These are phyloP conservation scores for Lagorchestes hirsutus DNA, from an alignment of 2,797 vertebrate genomes.

Conservation along the genomic window DNA sequence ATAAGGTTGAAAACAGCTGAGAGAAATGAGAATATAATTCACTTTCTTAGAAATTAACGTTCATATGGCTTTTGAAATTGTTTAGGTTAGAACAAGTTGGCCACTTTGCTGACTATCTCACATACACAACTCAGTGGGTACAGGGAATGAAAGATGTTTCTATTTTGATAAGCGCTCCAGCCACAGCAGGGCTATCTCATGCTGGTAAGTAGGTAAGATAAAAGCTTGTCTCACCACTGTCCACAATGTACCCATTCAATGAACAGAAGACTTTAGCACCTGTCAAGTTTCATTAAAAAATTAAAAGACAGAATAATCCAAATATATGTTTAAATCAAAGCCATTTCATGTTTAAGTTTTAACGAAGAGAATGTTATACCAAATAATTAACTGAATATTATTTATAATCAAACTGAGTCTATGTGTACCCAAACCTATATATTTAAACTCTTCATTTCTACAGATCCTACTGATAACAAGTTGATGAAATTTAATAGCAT, in stretches of 20 bases:
- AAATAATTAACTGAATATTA: slow-evolving; percentile 67
- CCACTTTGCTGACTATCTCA: slow-evolving; percentile 64
- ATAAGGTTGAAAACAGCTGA: background rate
- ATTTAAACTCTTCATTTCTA: slow-evolving; percentile 37
- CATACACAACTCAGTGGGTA: slow-evolving; percentile 56
- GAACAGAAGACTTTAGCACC: slow-evolving; percentile 71
- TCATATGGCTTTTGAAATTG: background rate
- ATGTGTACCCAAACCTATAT: slow-evolving; percentile 38
- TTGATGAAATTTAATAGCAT: slow-evolving; percentile 35
- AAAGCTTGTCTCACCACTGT: slow-evolving; percentile 48
- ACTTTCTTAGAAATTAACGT: background rate
- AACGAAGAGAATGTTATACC: slow-evolving; percentile 57
- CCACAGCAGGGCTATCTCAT: slow-evolving; percentile 45
- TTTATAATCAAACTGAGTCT: slow-evolving; percentile 61
- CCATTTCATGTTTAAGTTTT: slow-evolving; percentile 75
- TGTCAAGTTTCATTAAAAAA: slow-evolving; percentile 42
- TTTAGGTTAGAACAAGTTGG: slow-evolving; percentile 59
- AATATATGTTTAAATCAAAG: slow-evolving; percentile 67
- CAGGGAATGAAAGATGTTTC: slow-evolving; percentile 68
- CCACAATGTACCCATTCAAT: slow-evolving; percentile 62
- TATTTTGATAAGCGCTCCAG: slow-evolving; percentile 57
- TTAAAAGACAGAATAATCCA: slow-evolving; percentile 72
- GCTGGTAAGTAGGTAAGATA: slow-evolving; percentile 60
- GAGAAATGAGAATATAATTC: background rate
- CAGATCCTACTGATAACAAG: slow-evolving; percentile 62